Evolutionary conservation across 2,113 vertebrate species (phyloP).

Genomic region (Pao palembangensis): DNA sequence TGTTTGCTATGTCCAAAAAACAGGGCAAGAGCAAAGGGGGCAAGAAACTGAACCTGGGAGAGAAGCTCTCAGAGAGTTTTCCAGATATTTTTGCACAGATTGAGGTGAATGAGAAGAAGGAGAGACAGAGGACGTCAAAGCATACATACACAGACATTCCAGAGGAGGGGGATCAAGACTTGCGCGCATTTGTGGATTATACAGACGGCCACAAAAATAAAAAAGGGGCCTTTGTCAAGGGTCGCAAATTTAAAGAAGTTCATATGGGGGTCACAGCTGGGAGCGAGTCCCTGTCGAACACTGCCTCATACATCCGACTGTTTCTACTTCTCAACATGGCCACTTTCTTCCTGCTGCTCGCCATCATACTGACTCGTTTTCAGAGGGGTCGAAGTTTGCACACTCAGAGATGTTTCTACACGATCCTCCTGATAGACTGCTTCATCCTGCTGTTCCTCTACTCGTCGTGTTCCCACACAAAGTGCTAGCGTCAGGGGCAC

Average conservation of each 20-base stretch:
- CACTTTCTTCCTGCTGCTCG: constrained; percentile 90
- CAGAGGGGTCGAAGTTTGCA: constrained; percentile 86
- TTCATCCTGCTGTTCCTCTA: constrained; percentile 92
- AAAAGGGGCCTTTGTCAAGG: constrained; percentile 67
- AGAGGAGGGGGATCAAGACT: constrained; percentile 83
- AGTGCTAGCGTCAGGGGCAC: constrained; percentile 77
- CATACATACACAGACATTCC: constrained; percentile 83
- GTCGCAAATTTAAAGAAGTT: constrained; percentile 74
- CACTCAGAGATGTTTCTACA: constrained; percentile 89
- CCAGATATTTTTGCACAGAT: constrained; percentile 95
- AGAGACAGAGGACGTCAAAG: constrained; percentile 83
- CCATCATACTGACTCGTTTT: constrained; percentile 86
- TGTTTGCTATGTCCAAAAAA: constrained; percentile 85
- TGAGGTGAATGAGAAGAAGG: constrained; percentile 87
- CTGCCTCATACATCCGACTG: constrained; percentile 85
- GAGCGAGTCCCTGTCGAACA: constrained; percentile 71
- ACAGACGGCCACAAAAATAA: constrained; percentile 79
- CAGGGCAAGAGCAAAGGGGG: constrained; percentile 76
- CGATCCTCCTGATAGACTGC: constrained; percentile 86
- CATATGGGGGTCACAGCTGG: constrained; percentile 71
- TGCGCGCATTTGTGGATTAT: constrained; percentile 89
- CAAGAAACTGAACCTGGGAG: constrained; percentile 75
- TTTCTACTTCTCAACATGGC: constrained; percentile 94
- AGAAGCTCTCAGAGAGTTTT: constrained; percentile 82
- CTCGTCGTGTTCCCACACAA: constrained; percentile 88